Conservation (phyloP, 2,797 vertebrate genomes). For the Ptychadena robeensis region DNA sequence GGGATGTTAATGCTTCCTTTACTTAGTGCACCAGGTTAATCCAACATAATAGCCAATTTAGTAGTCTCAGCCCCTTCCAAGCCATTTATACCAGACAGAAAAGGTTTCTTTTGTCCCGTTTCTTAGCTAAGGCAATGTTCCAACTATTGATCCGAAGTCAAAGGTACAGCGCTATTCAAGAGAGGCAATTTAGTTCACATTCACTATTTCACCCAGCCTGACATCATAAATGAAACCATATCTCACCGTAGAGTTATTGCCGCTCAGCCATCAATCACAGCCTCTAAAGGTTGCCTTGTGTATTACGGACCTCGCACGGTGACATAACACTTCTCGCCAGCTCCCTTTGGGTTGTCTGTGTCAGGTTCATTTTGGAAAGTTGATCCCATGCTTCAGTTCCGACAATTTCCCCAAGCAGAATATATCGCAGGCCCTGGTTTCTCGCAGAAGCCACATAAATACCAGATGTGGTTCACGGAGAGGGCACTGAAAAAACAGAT, state of each 20-base stretch:
- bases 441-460: slow-evolving; percentile 31
- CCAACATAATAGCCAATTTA: background rate
- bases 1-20: slow-evolving; percentile 44
- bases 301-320: background rate
- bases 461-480: slow-evolving; percentile 37
- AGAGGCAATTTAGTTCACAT: slow-evolving; percentile 19
- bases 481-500: slow-evolving; percentile 41
- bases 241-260: background rate
- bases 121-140: slow-evolving; percentile 24
- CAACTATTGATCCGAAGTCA: background rate
- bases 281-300: slow-evolving; percentile 19
- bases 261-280: slow-evolving; percentile 35
- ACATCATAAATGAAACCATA: slow-evolving; percentile 37
- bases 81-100: slow-evolving; percentile 8
- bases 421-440: slow-evolving; percentile 3
- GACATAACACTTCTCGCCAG: background rate
- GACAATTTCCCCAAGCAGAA: slow-evolving; percentile 22
- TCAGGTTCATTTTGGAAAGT: slow-evolving; percentile 27
- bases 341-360: slow-evolving; percentile 43
- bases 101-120: background rate
- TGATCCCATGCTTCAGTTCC: slow-evolving; percentile 34
- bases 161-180: slow-evolving; percentile 38
- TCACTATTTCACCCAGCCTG: slow-evolving; percentile 36
- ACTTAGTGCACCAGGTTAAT: slow-evolving; percentile 28
- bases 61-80: slow-evolving; percentile 15